A percentile compares a stretch with the other conserved stretches of the same genome.
These are phyloP conservation scores for Anneissia japonica DNA, from an alignment of 35 echinoderm and acorn worm genomes.

Conservation along the genomic window DNA sequence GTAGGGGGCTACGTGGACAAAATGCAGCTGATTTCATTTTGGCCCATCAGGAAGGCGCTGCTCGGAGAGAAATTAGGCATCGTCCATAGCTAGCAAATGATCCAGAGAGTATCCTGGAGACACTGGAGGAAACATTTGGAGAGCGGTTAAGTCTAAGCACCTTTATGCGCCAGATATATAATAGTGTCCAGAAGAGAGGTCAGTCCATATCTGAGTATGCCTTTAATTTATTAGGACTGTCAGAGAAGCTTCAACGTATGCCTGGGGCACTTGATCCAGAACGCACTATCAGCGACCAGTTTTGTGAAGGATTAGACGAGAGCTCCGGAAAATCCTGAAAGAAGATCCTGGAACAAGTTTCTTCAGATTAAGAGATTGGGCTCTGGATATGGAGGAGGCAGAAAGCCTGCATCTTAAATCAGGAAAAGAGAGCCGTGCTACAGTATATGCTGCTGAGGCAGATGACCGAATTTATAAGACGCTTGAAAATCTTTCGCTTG, in stretches of 20 bases:
- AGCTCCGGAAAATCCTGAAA: no score
- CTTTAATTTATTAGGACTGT: constrained; percentile 11
- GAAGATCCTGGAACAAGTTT: no score
- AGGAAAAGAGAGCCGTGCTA: background rate
- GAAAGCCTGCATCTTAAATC: background rate
- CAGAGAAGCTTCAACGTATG: constrained; percentile 6
- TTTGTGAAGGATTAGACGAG: background rate
- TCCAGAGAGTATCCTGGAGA: background rate
- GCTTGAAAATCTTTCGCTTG: background rate
- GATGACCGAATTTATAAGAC: background rate
- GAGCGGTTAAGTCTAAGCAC: constrained; percentile 19
- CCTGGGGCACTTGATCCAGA: constrained; percentile 7
- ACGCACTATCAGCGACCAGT: background rate
- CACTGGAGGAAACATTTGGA: constrained; percentile 37
- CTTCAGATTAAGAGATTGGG: background rate
- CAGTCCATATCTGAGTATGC: constrained; percentile 35
- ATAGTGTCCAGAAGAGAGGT: constrained; percentile 13
- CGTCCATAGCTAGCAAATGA: constrained; percentile 5
- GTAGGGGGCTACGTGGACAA: constrained; percentile 8
- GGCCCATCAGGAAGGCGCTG: constrained; percentile 36
- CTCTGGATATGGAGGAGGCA: background rate
- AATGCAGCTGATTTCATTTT: constrained; percentile 32
- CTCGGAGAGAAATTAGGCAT: constrained; percentile 39
- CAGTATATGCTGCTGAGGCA: background rate
- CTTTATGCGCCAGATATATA: constrained; percentile 26